Percentiles rank a stretch among this genome's conserved stretches.
These are phyloP conservation scores for Masticophis lateralis DNA, from an alignment of 2,797 vertebrate genomes.

Conservation along the genomic window DNA sequence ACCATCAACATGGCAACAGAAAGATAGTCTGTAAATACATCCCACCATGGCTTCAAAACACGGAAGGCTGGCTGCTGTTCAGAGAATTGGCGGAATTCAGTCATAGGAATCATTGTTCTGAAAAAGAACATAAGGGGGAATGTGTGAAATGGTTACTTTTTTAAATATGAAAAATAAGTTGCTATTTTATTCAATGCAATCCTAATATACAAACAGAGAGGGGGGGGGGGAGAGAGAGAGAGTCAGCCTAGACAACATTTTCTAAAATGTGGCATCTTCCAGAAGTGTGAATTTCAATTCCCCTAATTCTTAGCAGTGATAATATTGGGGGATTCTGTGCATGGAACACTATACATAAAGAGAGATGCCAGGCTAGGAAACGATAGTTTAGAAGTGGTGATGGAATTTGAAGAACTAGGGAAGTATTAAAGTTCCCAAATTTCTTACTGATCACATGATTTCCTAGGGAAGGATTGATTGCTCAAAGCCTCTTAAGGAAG, in stretches of 20 bases:
- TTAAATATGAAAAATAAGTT: background rate
- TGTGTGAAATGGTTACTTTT: constrained; percentile 28
- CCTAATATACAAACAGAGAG: background rate
- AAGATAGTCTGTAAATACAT: constrained; percentile 96
- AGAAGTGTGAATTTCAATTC: background rate
- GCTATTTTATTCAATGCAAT: background rate
- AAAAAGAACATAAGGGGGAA: constrained; percentile 43
- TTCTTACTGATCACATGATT: background rate
- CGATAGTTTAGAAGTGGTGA: background rate
- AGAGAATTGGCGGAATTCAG: constrained; percentile 96
- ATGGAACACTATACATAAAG: background rate
- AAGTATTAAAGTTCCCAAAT: background rate
- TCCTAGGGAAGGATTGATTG: background rate
- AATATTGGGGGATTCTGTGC: background rate
- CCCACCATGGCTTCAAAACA: constrained; percentile 99
- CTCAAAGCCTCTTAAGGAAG: background rate
- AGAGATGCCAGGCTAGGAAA: background rate
- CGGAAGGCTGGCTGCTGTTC: constrained; percentile 96
- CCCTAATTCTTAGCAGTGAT: background rate
- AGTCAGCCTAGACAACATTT: background rate
- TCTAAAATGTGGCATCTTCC: background rate
- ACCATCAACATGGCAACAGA: constrained; percentile 98
- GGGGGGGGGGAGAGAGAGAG: too few relatives aligned
- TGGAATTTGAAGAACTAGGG: background rate
- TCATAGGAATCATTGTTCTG: constrained; percentile 98